Evolutionary conservation across 2,888 invertebrate species (phyloP), one percentile per base, ranked within the genome.

Genomic region (Archaeoteleia sp.): DNA sequence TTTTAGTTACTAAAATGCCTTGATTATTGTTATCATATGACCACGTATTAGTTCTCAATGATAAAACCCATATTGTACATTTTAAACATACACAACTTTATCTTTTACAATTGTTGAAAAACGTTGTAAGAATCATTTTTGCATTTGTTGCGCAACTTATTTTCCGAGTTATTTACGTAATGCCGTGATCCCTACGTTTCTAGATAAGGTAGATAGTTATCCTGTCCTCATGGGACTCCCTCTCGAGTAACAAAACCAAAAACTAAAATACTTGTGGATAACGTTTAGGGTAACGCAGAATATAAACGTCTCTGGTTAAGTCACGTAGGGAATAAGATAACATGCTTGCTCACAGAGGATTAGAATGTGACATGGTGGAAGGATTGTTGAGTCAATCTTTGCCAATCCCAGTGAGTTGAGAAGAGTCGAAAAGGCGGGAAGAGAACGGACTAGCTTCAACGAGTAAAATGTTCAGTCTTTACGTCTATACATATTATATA

Each of bases 321-420:
- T 55, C 61, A 53, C 67, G 66, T 67, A 67, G 70, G 51, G 67
- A 58, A 63, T 54, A 54, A 66, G 70, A 69, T 71, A 62, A 65
- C 54, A 60, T 66, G 60, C 54, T 49, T 43, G 53, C 60, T 48
- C 66, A 63, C 61, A 55, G 45, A 70, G 71, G 72, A 72, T 74
- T 72, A 72, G 66, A 65, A 72, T 71, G 72, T 71, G 73, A 75
- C 65, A 73, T 57, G 67, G 70, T 49, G 55, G 73, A 73, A 72
- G 74, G 68, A 75, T 78, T 71, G 74, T 71, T 74, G 72, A 75
- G 75, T 72, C 77, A 79, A 80, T 80, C 76, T 78, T 79, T 75
- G 73, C 72, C 46, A 42, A 57, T 58, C 53, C 65, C 32, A 65
- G 51, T 40, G 45, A 45, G 48, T 40, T 20, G 30, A 25, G 25